A percentile compares a stretch with the other conserved stretches of the same genome.
Conservation (phyloP, 2,797 vertebrate species). For the Poecilia picta region DNA sequence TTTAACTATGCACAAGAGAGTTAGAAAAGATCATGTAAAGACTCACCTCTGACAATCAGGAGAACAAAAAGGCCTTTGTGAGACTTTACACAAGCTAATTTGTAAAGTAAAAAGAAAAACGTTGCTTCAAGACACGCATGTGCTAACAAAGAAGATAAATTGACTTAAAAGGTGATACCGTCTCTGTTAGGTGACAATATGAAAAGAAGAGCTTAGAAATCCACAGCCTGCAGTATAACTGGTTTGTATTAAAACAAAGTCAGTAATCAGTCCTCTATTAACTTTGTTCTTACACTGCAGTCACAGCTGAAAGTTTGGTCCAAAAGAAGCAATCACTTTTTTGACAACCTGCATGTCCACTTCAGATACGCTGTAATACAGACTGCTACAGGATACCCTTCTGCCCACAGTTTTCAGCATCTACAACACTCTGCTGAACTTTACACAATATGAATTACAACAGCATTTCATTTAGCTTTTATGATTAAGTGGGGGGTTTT, state of each 20-base stretch:
- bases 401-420: background rate
- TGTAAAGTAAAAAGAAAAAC: background rate
- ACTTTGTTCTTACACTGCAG: background rate
- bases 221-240: background rate
- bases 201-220: constrained; percentile 9
- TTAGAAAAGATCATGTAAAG: background rate
- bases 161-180: constrained; percentile 24
- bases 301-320: background rate
- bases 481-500: background rate
- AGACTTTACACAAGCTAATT: background rate
- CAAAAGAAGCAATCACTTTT: background rate
- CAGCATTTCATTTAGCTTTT: background rate
- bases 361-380: background rate
- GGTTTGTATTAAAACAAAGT: constrained; percentile 4
- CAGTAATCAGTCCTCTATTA: background rate
- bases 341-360: background rate
- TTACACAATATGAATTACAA: background rate
- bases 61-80: background rate
- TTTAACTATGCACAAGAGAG: background rate
- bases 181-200: constrained; percentile 12
- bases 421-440: background rate
- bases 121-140: constrained; percentile 7
- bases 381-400: background rate
- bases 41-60: background rate
- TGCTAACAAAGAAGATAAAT: constrained; percentile 9